phyloP scores from a whole-genome alignment of 2,888 invertebrate genomes.

The Blastobasis lacticolella region DNA sequence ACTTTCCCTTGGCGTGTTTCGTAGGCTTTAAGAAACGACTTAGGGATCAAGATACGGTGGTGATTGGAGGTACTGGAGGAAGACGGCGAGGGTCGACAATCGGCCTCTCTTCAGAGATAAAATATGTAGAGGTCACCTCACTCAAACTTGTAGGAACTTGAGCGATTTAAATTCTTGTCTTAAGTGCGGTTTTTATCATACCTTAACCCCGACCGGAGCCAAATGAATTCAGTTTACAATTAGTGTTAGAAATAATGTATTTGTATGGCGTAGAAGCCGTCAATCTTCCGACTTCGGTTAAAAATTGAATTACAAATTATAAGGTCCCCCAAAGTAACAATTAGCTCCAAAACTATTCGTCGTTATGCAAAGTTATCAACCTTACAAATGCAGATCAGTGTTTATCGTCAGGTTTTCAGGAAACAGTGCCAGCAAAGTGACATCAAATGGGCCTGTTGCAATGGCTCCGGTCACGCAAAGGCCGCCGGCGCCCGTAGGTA shows the following conservation, averaged over 20 bases:
- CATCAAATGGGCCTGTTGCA: conserved; percentile 1
- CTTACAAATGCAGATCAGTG: neutral
- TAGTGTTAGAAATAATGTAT: no score
- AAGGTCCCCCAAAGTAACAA: no score
- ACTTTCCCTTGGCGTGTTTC: conserved; percentile 31
- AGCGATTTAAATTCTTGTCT: conserved; percentile 52
- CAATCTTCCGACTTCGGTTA: no score
- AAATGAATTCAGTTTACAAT: neutral
- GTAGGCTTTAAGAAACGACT: conserved; percentile 18
- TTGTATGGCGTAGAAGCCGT: no score
- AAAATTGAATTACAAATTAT: no score
- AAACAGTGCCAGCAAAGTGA: conserved; percentile 5
- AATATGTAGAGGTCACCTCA: conserved; percentile 68
- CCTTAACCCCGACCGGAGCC: conserved; percentile 16
- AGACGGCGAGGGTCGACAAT: conserved; percentile 61
- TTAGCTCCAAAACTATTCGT: no score
- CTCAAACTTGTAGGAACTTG: conserved; percentile 40
- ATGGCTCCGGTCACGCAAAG: conserved; percentile 25
- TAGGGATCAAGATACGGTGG: conserved; percentile 43
- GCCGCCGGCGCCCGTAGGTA: conserved; percentile 21
- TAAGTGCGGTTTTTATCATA: conserved; percentile 30
- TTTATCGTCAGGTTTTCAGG: conserved; percentile 2
- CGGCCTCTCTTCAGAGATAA: conserved; percentile 61
- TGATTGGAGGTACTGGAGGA: conserved; percentile 50
- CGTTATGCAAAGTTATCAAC: no score